Conservation (phyloP, 1,140 invertebrate genomes). For the Lepidostoma basale region DNA sequence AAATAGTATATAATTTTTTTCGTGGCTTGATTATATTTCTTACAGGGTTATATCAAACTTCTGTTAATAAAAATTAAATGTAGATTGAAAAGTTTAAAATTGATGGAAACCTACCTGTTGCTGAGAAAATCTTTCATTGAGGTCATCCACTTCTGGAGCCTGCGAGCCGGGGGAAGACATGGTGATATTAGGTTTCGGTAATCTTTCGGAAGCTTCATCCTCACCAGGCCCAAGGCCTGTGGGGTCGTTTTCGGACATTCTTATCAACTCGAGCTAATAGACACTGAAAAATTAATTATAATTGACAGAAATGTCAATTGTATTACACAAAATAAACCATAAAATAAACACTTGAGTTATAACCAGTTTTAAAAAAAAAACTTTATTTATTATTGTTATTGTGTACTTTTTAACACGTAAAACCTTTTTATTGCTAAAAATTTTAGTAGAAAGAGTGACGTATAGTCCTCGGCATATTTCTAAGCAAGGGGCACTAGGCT, state of each 20-base stretch:
- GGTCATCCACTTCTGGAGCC: constrained; percentile 30
- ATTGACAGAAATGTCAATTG: no score
- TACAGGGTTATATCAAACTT: no score
- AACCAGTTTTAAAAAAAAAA: no score
- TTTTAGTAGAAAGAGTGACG: background rate
- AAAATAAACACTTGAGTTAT: no score
- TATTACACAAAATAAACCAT: no score
- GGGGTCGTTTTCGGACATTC: constrained; percentile 41
- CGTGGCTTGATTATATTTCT: no score
- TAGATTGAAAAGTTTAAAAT: no score
- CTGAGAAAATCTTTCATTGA: constrained; percentile 41
- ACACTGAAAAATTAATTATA: constrained; percentile 23
- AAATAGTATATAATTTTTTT: no score
- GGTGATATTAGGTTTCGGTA: background rate
- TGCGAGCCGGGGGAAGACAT: constrained; percentile 16
- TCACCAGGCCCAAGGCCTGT: constrained; percentile 20
- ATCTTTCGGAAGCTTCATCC: constrained; percentile 30
- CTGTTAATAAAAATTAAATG: no score
- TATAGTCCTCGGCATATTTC: background rate
- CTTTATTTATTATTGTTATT: no score
- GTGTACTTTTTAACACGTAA: background rate
- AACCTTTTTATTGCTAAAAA: background rate
- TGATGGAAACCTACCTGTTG: constrained; percentile 35
- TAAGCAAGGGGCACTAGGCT: background rate
- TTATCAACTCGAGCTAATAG: constrained; percentile 26